A percentile compares a stretch with the other conserved stretches of the same genome.
These are phyloP conservation scores for Ligdia adustata DNA, from an alignment of 2,888 invertebrate species.

Conservation along the genomic window DNA sequence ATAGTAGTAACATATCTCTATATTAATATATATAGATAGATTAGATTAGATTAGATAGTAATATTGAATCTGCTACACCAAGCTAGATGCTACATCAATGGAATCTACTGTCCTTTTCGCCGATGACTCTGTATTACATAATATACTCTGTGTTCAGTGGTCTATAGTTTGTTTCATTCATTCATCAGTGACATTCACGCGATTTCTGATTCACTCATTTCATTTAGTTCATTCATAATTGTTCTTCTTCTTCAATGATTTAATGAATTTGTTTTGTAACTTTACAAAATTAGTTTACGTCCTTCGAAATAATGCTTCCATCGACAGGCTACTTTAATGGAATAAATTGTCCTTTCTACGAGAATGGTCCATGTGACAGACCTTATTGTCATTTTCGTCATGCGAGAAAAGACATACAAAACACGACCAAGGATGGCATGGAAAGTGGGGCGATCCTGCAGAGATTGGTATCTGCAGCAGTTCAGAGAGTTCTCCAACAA, in stretches of 20 bases:
- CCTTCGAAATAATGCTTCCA: constrained; percentile 88
- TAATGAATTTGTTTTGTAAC: constrained; percentile 34
- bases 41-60: too few species aligned
- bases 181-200: too few species aligned
- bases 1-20: too few species aligned
- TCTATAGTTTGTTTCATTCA: constrained; percentile 5
- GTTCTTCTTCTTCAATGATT: constrained; percentile 9
- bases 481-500: constrained; percentile 84
- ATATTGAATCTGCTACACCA: too few species aligned
- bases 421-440: constrained; percentile 64
- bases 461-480: constrained; percentile 85
- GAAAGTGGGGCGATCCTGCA: constrained; percentile 81
- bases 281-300: constrained; percentile 29
- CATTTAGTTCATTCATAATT: constrained; percentile 5
- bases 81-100: too few species aligned
- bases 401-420: constrained; percentile 87
- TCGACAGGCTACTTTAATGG: constrained; percentile 95
- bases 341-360: constrained; percentile 93
- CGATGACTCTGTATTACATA: too few species aligned
- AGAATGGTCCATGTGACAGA: constrained; percentile 91
- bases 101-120: too few species aligned
- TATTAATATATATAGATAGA: too few species aligned
- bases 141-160: too few species aligned
- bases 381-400: constrained; percentile 97
- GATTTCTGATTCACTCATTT: neutral